phyloP scores from a whole-genome alignment of 2,888 invertebrate genomes.

The Rotaria socialis region DNA sequence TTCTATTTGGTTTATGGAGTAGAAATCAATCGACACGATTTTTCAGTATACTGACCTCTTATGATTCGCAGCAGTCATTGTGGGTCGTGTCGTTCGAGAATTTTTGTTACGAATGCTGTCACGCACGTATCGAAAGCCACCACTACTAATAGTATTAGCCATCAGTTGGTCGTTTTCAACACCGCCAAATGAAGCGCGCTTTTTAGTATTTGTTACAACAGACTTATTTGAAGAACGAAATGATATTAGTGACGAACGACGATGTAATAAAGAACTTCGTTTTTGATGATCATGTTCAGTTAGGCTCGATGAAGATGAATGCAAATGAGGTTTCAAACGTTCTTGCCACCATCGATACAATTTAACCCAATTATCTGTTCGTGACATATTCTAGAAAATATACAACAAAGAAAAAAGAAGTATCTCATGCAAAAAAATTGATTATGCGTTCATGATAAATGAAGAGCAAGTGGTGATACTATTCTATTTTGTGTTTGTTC shows the following conservation, averaged over 20 bases:
- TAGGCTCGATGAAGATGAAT: not conserved
- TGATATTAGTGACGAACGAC: not conserved
- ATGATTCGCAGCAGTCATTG: not conserved
- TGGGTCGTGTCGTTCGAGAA: not conserved
- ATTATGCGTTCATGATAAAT: not conserved
- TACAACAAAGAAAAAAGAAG: not conserved
- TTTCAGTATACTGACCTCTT: conserved; percentile 4
- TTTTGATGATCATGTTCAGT: not conserved
- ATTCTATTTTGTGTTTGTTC: not conserved
- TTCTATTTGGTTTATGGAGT: too few species aligned
- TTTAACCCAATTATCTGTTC: conserved; percentile 10
- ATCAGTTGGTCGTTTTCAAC: not conserved
- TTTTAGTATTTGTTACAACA: not conserved
- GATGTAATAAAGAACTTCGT: not conserved
- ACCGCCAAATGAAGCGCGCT: not conserved
- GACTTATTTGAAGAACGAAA: not conserved
- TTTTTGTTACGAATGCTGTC: not conserved
- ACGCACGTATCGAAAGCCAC: not conserved
- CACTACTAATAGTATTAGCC: not conserved
- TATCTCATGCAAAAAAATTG: not conserved
- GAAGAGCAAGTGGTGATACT: not conserved
- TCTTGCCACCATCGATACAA: conserved; percentile 14
- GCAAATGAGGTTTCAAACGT: not conserved
- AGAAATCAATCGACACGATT: not conserved
- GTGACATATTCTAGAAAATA: not conserved